Evolutionary conservation across 2,888 invertebrate genomes (phyloP).

Genomic region (Scaptomyza flava): DNA sequence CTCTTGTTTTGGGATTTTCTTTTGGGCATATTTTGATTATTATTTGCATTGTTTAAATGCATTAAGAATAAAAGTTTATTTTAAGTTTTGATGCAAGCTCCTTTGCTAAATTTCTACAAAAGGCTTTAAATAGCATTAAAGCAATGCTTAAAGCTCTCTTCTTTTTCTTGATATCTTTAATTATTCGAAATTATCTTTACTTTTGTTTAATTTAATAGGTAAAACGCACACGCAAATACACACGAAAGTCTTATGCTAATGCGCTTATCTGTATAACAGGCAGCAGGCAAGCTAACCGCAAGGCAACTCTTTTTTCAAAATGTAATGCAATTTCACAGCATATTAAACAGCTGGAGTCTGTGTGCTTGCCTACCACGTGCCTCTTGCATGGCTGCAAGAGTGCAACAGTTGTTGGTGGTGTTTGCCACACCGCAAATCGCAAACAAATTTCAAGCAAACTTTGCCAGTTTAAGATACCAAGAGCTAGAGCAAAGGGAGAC

Average conservation of each 20-base stretch:
- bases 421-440: constrained; percentile 56
- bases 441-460: constrained; percentile 56
- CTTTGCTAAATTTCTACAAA: too few relatives aligned
- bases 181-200: constrained; percentile 9
- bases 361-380: constrained; percentile 3
- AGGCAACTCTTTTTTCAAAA: constrained; percentile 66
- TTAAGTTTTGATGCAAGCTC: too few relatives aligned
- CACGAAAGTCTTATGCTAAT: constrained; percentile 45
- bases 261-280: constrained; percentile 68
- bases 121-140: neutral
- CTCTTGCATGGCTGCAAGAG: constrained; percentile 12
- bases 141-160: neutral
- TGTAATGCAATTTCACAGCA: constrained; percentile 79
- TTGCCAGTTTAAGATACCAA: constrained; percentile 39
- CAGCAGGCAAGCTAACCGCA: constrained; percentile 44
- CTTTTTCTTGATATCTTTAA: neutral
- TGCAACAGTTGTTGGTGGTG: constrained; percentile 53
- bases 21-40: neutral
- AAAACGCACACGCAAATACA: neutral
- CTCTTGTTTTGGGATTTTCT: neutral
- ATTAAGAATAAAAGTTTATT: too few relatives aligned
- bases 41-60: too few relatives aligned
- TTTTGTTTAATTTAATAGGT: neutral
- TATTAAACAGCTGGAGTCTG: constrained; percentile 73
- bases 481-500: neutral